Evolutionary conservation across 2,888 invertebrate genomes (phyloP), one percentile per base, ranked within the genome.

Genomic region (Morpho helenor): DNA sequence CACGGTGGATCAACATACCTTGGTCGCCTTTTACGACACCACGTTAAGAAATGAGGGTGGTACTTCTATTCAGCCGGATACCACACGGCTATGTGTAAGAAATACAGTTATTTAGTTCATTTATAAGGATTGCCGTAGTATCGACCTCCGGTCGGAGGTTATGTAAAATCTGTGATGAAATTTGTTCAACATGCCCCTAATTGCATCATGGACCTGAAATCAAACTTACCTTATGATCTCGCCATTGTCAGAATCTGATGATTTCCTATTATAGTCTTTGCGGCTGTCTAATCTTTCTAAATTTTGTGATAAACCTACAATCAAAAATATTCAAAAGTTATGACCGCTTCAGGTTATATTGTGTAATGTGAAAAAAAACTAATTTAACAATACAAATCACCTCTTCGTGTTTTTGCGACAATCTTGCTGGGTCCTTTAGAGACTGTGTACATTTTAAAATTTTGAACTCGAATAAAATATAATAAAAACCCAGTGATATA

Each of bases 371-470:
- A 56, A 59, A 56, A 55, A 48, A 44, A 23, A 47, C 7, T 7
- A 39, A 40, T 46, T 7, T 39, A 49, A 49, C 40, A 65, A 49
- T 31, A 48, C 57, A 65, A 60, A 47, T 61, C 52, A 95, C 96
- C 95, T 92, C 96, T 92, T 75, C 96, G 92, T 68, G 96, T 95
- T 92, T 96, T 96, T 65, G 96, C 95, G 73, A 96, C 96, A 81
- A 96, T 95, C 91, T 96, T 96, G 87, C 96, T 96, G 65, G 96
- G 96, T 66, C 96, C 96, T 87, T 96, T 96, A 65, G 95, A 94
- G 76, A 96, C 94, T 79, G 96, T 96, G 92, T 96, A 96, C 96
- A 96, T 96, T 84, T 84, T 88, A 84, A 74, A 84, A 81, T 84
- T 84, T 84, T 73, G 74, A 75, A 67, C 62, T 61, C 55, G 72